Percentiles rank a stretch among this genome's conserved stretches.
phyloP scores from a whole-genome alignment of 2,113 vertebrate species.

The Esox niger region DNA sequence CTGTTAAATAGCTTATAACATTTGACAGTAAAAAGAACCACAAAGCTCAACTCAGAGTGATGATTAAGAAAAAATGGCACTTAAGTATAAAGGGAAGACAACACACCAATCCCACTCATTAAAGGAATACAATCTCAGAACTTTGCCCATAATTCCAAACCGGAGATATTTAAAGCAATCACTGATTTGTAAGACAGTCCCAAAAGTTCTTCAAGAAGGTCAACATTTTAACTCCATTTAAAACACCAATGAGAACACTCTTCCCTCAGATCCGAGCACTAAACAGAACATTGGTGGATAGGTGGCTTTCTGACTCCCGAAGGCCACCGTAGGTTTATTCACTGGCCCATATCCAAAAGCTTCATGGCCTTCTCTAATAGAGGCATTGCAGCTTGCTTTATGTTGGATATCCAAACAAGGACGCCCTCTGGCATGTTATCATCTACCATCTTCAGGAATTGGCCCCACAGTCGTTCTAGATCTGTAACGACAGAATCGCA shows the following conservation, averaged over 20 bases:
- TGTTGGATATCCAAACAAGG: conserved; percentile 65
- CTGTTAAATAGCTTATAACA: too few species aligned
- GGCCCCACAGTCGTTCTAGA: conserved; percentile 63
- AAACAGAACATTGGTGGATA: background rate
- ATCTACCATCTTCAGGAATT: conserved; percentile 70
- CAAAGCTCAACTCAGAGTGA: too few species aligned
- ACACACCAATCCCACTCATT: conserved; percentile 18
- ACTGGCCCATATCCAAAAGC: conserved; percentile 44
- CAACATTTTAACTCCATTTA: background rate
- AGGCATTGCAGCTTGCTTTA: conserved; percentile 51
- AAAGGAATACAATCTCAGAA: background rate
- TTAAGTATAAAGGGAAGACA: background rate
- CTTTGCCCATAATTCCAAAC: background rate
- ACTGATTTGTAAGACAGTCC: background rate
- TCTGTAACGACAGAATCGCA: conserved; percentile 76
- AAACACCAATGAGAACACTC: background rate
- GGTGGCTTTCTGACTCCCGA: conserved; percentile 3
- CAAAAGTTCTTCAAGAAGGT: background rate
- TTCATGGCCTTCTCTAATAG: conserved; percentile 65
- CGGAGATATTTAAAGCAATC: background rate
- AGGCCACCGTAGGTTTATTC: conserved; percentile 23
- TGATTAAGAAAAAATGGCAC: background rate
- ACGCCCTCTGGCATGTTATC: conserved; percentile 67
- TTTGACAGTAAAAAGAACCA: too few species aligned
- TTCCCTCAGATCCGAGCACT: conserved; percentile 3